Evolutionary conservation across 2,797 vertebrate species (phyloP).

Genomic region (Sarcophilus harrisii): DNA sequence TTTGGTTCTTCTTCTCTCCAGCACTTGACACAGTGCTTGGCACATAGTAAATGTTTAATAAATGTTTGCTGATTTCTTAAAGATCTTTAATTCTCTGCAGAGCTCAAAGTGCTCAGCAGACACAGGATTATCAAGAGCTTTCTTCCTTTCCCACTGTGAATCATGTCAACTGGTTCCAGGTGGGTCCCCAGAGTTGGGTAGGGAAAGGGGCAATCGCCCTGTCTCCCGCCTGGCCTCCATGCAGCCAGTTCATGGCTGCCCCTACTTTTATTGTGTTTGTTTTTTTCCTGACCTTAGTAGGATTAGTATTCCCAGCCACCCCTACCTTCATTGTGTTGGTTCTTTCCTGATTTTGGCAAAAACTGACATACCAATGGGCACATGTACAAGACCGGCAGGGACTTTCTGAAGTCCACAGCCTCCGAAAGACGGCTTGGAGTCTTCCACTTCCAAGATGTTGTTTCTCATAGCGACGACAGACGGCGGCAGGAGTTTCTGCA

Average conservation of each 20-base stretch:
- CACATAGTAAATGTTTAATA: slow-evolving; percentile 9
- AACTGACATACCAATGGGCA: neutral
- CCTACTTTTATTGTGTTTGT: neutral
- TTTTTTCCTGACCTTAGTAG: neutral
- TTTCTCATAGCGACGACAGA: neutral
- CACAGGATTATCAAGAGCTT: slow-evolving; percentile 8
- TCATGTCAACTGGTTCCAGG: neutral
- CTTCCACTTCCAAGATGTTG: neutral
- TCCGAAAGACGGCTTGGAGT: neutral
- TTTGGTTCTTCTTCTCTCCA: neutral
- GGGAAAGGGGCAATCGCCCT: neutral
- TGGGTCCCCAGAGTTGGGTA: neutral
- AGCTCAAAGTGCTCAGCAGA: neutral
- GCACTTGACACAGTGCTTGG: neutral
- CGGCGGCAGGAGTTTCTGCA: neutral
- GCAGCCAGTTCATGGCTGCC: neutral
- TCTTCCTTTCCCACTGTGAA: slow-evolving; percentile 3
- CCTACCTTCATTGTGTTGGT: neutral
- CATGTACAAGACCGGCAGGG: neutral
- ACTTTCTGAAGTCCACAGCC: neutral
- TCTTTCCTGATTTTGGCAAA: neutral
- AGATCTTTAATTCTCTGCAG: neutral
- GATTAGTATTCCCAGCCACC: neutral
- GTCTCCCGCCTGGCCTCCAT: neutral
- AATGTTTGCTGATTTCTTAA: neutral